Conservation (phyloP, 1,140 invertebrate species). For the Microplitis demolitor region DNA sequence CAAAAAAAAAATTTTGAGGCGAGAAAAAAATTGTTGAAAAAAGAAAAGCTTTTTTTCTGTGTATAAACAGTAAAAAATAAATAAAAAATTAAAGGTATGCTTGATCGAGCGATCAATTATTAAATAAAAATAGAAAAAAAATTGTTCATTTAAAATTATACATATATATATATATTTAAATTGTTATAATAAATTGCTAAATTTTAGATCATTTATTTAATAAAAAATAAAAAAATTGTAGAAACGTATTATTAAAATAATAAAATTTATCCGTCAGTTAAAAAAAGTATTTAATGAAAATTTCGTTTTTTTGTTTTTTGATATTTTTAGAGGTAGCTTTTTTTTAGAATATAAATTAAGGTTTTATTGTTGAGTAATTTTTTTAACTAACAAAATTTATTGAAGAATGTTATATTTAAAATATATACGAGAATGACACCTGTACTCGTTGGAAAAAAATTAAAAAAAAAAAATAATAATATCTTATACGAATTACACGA, state of each 20-base stretch:
- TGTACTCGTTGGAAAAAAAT: conserved; percentile 32
- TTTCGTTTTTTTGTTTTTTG: too few species aligned
- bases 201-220: too few species aligned
- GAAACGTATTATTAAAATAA: too few species aligned
- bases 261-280: too few species aligned
- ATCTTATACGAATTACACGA: conserved; percentile 40
- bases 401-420: not conserved
- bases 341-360: not conserved
- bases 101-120: not conserved
- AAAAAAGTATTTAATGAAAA: too few species aligned
- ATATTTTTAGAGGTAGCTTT: too few species aligned
- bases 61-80: not conserved
- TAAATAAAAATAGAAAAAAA: not conserved
- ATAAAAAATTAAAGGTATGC: not conserved
- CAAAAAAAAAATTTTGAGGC: too few species aligned
- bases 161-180: not conserved
- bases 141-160: not conserved
- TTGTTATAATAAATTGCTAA: too few species aligned
- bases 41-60: too few species aligned
- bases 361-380: not conserved
- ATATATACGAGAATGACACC: not conserved
- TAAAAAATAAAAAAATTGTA: too few species aligned
- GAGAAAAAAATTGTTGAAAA: too few species aligned
- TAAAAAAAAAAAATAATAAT: not conserved
- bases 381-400: not conserved